Percentiles rank a stretch among this genome's conserved stretches.
phyloP scores from a whole-genome alignment of 2,797 vertebrate genomes.

The Lateolabrax maculatus region DNA sequence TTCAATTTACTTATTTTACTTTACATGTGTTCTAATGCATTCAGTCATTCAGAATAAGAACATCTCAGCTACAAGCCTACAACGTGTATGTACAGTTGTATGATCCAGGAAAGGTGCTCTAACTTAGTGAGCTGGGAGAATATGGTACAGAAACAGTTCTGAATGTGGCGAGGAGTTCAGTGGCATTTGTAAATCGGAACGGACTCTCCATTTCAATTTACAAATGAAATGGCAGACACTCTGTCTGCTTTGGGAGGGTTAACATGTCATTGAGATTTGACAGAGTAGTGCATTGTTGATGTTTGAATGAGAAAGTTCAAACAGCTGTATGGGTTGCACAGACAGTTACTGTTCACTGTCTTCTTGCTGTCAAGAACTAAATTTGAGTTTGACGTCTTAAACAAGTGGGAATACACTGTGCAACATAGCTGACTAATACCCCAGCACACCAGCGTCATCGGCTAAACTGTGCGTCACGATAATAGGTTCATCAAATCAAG shows the following conservation, averaged over 20 bases:
- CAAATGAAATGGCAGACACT: too few species aligned
- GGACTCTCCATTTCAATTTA: too few species aligned
- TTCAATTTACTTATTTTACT: too few species aligned
- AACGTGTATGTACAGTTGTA: neutral
- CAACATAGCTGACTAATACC: conserved; percentile 49
- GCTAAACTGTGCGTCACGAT: conserved; percentile 67
- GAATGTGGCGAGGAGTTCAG: conserved; percentile 12
- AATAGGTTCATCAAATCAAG: conserved; percentile 51
- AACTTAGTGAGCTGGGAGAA: neutral
- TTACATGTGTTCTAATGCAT: neutral
- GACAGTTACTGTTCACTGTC: conserved; percentile 49
- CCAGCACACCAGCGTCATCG: conserved; percentile 34
- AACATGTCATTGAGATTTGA: conserved; percentile 24
- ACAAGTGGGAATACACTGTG: conserved; percentile 50
- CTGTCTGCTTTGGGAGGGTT: conserved; percentile 27
- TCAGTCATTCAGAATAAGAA: neutral
- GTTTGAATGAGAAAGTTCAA: conserved; percentile 34
- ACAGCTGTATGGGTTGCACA: conserved; percentile 38
- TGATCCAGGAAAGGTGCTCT: conserved; percentile 1
- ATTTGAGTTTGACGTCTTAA: conserved; percentile 71
- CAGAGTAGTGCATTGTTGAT: conserved; percentile 50
- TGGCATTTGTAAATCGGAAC: conserved; percentile 19
- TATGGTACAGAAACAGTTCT: conserved; percentile 43
- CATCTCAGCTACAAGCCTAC: neutral
- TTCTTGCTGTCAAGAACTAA: conserved; percentile 47